These are phyloP conservation scores for Ophion slaviceki DNA, from an alignment of 2,888 invertebrate species.

Conservation along the genomic window DNA sequence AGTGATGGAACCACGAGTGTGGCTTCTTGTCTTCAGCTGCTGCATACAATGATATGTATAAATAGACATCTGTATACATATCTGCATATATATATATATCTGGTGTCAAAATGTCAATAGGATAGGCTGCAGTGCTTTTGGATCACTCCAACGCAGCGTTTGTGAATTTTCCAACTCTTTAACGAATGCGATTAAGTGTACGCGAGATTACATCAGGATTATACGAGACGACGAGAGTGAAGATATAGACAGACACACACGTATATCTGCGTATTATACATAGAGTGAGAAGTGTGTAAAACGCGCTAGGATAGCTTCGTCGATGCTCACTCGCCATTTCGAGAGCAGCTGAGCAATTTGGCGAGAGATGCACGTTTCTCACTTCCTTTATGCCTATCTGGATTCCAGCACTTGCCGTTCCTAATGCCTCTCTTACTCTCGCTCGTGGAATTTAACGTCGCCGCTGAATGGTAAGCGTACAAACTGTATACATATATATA, in stretches of 20 bases:
- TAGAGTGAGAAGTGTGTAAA: constrained; percentile 48
- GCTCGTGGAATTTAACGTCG: constrained; percentile 31
- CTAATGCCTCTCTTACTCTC: constrained; percentile 21
- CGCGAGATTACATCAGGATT: constrained; percentile 62
- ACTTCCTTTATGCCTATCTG: constrained; percentile 22
- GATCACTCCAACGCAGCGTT: constrained; percentile 39
- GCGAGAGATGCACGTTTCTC: constrained; percentile 44
- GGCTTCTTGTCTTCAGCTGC: not conserved
- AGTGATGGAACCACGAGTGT: not conserved
- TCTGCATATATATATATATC: not conserved
- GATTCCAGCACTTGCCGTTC: not conserved
- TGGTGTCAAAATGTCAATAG: constrained; percentile 29
- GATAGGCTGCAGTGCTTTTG: constrained; percentile 53
- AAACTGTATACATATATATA: constrained; percentile 11
- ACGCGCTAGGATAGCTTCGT: constrained; percentile 46
- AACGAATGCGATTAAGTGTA: constrained; percentile 61
- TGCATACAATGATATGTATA: not conserved
- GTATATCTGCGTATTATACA: not conserved
- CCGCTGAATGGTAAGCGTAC: constrained; percentile 38
- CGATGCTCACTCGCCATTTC: constrained; percentile 61
- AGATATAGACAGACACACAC: not conserved
- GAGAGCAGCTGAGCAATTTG: constrained; percentile 59
- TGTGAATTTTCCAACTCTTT: constrained; percentile 46
- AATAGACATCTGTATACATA: not conserved
- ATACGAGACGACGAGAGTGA: constrained; percentile 49